phyloP scores from a whole-genome alignment of 1,140 invertebrate species.

The Drosophila kurseongensis region DNA sequence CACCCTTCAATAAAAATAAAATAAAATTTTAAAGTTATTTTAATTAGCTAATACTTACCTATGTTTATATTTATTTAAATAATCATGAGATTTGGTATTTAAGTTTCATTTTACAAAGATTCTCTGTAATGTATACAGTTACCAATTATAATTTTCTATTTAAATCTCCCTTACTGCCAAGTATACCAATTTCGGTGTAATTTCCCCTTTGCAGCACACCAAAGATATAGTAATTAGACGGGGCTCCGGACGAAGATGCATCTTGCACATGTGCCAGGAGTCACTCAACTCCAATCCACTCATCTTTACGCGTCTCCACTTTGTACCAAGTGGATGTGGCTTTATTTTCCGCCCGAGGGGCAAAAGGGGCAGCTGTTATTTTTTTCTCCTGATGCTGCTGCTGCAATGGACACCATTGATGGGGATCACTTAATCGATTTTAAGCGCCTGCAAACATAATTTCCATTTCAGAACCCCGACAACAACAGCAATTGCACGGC shows the following conservation, averaged over 20 bases:
- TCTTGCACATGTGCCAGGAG: conserved; percentile 20
- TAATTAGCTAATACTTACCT: no score
- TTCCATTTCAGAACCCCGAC: conserved; percentile 50
- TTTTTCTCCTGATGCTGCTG: neutral
- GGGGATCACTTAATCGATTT: conserved; percentile 82
- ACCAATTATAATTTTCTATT: no score
- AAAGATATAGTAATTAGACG: conserved; percentile 40
- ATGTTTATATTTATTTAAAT: no score
- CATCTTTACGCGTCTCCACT: conserved; percentile 18
- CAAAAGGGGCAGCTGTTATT: conserved; percentile 4
- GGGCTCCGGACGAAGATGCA: conserved; percentile 10
- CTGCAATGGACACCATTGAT: conserved; percentile 38
- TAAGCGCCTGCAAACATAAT: conserved; percentile 69
- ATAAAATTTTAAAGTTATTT: no score
- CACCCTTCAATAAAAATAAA: no score
- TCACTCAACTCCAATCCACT: conserved; percentile 36
- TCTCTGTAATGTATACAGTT: no score
- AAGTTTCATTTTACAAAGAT: no score
- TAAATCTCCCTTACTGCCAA: neutral
- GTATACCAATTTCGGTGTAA: neutral
- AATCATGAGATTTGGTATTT: neutral
- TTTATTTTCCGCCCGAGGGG: conserved; percentile 1
- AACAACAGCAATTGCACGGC: conserved; percentile 73
- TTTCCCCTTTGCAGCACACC: neutral
- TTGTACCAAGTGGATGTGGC: conserved; percentile 18